phyloP scores from a whole-genome alignment of 2,888 invertebrate species.

The Parascotia fuliginaria region DNA sequence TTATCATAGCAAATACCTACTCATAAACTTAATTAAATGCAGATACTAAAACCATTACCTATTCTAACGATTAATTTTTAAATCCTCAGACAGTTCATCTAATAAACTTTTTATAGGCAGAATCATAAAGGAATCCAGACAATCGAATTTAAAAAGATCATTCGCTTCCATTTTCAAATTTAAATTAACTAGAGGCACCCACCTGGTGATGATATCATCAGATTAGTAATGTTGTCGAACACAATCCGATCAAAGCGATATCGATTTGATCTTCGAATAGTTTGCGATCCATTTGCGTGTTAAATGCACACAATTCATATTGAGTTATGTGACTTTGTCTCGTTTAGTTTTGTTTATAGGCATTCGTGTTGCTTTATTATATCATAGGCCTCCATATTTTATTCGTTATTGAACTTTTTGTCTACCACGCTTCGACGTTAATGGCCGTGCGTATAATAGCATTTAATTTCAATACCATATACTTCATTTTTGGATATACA shows the following conservation, averaged over 20 bases:
- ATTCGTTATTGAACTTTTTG: slow-evolving; percentile 50
- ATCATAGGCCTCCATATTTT: slow-evolving; percentile 56
- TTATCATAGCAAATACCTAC: too few species aligned
- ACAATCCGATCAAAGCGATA: slow-evolving; percentile 56
- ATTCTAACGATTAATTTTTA: slow-evolving; percentile 7
- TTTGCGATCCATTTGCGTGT: slow-evolving; percentile 70
- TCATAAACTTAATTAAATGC: background rate
- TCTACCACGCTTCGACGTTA: slow-evolving; percentile 43
- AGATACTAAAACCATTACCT: too few species aligned
- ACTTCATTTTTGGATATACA: slow-evolving; percentile 6
- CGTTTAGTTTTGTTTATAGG: slow-evolving; percentile 76
- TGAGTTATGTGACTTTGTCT: slow-evolving; percentile 77
- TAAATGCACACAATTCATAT: slow-evolving; percentile 73
- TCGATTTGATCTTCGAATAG: slow-evolving; percentile 58
- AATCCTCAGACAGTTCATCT: slow-evolving; percentile 14
- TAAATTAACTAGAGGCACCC: slow-evolving; percentile 50
- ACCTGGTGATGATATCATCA: slow-evolving; percentile 60
- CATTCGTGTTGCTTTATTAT: slow-evolving; percentile 63
- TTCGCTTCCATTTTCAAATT: slow-evolving; percentile 50
- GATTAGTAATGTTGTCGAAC: slow-evolving; percentile 55
- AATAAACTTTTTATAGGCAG: slow-evolving; percentile 31
- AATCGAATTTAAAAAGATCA: slow-evolving; percentile 40
- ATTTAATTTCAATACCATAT: slow-evolving; percentile 24
- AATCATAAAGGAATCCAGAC: slow-evolving; percentile 42
- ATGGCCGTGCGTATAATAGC: slow-evolving; percentile 29